Conservation (phyloP, 1,140 invertebrate genomes). For the Atta cephalotes region DNA sequence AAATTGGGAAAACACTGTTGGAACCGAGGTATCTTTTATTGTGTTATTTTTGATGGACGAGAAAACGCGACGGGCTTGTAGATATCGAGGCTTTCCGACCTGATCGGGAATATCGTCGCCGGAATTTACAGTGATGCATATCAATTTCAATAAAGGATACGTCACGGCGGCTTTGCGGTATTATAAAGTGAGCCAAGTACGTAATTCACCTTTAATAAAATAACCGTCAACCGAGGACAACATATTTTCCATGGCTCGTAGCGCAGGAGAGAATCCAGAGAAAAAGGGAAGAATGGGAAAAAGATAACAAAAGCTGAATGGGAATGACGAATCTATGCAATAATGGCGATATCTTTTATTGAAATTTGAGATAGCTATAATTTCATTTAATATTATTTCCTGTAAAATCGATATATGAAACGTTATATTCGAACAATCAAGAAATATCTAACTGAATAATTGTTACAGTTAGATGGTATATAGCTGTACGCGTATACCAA, state of each 20-base stretch:
- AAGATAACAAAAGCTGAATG: too few relatives aligned
- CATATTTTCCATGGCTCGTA: conserved; percentile 50
- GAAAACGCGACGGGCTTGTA: conserved; percentile 26
- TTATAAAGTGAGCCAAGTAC: conserved; percentile 54
- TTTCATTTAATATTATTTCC: conserved; percentile 17
- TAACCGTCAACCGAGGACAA: conserved; percentile 50
- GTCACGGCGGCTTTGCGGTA: conserved; percentile 30
- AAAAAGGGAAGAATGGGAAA: neutral
- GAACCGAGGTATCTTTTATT: conserved; percentile 54
- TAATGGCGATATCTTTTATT: neutral
- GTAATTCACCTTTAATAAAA: conserved; percentile 60
- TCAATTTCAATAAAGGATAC: conserved; percentile 59
- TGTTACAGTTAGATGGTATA: neutral
- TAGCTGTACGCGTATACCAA: neutral
- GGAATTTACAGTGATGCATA: conserved; percentile 53
- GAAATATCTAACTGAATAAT: conserved; percentile 6
- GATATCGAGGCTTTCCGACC: conserved; percentile 32
- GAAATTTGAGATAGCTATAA: neutral
- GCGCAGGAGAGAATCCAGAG: neutral
- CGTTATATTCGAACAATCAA: neutral
- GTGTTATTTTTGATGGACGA: conserved; percentile 50
- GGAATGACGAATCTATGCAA: neutral
- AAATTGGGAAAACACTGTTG: conserved; percentile 50
- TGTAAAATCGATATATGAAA: neutral
- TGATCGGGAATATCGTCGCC: conserved; percentile 41